Base-by-base conservation (phyloP, 37 sponge, comb jelly and placozoan species). In the Aphrocallistes beatrix region DNA sequence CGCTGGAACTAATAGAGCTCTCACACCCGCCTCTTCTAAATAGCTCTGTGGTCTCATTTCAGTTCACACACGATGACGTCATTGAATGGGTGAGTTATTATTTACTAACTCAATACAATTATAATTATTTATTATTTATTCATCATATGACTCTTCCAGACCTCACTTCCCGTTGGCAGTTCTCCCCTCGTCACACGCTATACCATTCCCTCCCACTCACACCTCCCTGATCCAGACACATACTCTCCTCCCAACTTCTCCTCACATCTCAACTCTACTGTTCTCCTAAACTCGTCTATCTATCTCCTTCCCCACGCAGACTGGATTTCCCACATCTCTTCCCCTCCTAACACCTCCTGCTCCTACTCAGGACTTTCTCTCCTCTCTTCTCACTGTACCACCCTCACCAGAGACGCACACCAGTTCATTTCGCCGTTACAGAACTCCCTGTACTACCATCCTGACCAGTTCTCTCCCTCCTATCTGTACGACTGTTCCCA, bases 171-270 rank as follows among this genome's bases (percentile, higher is more conserved):
- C 21, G 34, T 6, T 60, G n/a, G 21, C 21, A 60, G 21, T 30
- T 25, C 10, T 19, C 75, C 75, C 21, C 75, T 25, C 1, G 21
- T 13, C 10, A 25, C 75, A 25, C 75, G 75, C n/a, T n/a, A n/a
- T n/a, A n/a, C n/a, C n/a, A n/a, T n/a, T n/a, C n/a, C n/a, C n/a
- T n/a, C n/a, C n/a, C 34, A 60, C 75, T 30, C 6, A 60, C 75
- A 25, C 28, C 75, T 13, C 34, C n/a, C 75, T 6, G 17, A 6
- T 6, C 21, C 75, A 19, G 3, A 3, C 8, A 19, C 75, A 8
- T 60, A 60, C n/a, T 60, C 75, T 19, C n/a, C 75, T 60, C n/a
- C 75, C 8, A 60, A 60, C 75, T 60, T 19, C 34, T 60, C 75
- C n/a, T 60, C 75, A 60, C 3, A 60, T 6, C 75, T 60, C 25